Evolutionary conservation across 2,888 invertebrate genomes (phyloP).

Genomic region (Polylopha cassiicola): DNA sequence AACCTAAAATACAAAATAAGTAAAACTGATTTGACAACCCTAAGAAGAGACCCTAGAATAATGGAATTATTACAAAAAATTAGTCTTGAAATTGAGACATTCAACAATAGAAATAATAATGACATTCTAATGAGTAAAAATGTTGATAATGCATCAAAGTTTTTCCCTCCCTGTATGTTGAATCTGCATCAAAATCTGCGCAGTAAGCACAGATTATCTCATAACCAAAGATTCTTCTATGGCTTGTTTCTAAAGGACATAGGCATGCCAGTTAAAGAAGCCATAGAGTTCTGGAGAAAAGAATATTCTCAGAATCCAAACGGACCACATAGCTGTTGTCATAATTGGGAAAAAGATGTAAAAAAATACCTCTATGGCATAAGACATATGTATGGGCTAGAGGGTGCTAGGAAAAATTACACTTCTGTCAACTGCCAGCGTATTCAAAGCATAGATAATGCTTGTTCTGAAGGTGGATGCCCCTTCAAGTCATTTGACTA

Average conservation of each 20-base stretch:
- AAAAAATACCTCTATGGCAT: slow-evolving; percentile 81
- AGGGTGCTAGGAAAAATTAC: slow-evolving; percentile 81
- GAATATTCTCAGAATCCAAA: slow-evolving; percentile 77
- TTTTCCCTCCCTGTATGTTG: slow-evolving; percentile 82
- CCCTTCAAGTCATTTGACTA: slow-evolving; percentile 79
- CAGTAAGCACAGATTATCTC: slow-evolving; percentile 79
- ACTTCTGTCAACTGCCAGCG: slow-evolving; percentile 75
- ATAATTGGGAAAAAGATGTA: slow-evolving; percentile 80
- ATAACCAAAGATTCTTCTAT: slow-evolving; percentile 80
- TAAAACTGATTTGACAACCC: slow-evolving; percentile 37
- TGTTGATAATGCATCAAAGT: slow-evolving; percentile 54
- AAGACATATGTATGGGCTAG: slow-evolving; percentile 83
- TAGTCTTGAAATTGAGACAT: slow-evolving; percentile 33
- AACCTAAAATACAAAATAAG: slow-evolving; percentile 54
- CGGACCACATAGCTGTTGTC: slow-evolving; percentile 72
- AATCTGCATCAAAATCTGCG: slow-evolving; percentile 75
- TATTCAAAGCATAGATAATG: slow-evolving; percentile 74
- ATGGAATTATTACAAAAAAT: slow-evolving; percentile 47
- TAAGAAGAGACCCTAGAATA: slow-evolving; percentile 57
- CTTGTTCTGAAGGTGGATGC: slow-evolving; percentile 78
- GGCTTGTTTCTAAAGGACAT: slow-evolving; percentile 84
- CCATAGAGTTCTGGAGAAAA: slow-evolving; percentile 79
- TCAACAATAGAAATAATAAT: slow-evolving; percentile 26
- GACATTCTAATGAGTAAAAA: slow-evolving; percentile 46
- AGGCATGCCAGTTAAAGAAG: slow-evolving; percentile 81